phyloP scores from a whole-genome alignment of 2,797 vertebrate species.

The Hirundo rustica region DNA sequence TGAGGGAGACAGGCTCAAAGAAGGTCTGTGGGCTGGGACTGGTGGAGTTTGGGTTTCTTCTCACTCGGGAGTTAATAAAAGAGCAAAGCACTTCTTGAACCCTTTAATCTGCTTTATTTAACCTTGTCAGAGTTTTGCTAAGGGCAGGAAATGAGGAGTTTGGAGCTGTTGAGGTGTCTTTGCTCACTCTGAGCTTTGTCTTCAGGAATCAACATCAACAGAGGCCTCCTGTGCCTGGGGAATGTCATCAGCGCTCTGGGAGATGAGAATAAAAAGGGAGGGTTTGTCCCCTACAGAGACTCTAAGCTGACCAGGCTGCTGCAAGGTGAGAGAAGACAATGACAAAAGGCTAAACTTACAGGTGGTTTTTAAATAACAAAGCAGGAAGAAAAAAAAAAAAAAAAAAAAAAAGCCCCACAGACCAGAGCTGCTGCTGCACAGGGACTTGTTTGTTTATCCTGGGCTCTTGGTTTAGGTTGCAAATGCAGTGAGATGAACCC shows the following conservation, averaged over 20 bases:
- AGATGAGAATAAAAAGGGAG: slow-evolving; percentile 90
- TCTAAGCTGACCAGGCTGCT: slow-evolving; percentile 95
- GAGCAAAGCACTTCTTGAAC: neutral
- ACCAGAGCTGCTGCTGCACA: neutral
- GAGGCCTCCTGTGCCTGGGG: slow-evolving; percentile 89
- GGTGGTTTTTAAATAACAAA: neutral
- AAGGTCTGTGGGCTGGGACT: slow-evolving; percentile 79
- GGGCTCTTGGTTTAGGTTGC: neutral
- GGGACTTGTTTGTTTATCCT: neutral
- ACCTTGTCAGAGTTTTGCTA: neutral
- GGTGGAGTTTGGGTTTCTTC: neutral
- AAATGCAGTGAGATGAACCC: neutral
- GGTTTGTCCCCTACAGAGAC: slow-evolving; percentile 94
- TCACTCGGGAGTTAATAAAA: neutral
- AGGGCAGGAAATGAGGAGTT: neutral
- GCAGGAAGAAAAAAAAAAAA: neutral
- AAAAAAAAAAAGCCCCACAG: neutral
- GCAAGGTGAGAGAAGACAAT: slow-evolving; percentile 82
- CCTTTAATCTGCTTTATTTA: neutral
- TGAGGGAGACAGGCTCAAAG: slow-evolving; percentile 92
- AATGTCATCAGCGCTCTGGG: slow-evolving; percentile 96
- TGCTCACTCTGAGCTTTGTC: slow-evolving; percentile 23
- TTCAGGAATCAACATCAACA: slow-evolving; percentile 95
- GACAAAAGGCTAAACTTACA: neutral
- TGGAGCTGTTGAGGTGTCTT: neutral